Base-by-base conservation (phyloP, 2,113 vertebrate species). In the Nerophis ophidion region DNA sequence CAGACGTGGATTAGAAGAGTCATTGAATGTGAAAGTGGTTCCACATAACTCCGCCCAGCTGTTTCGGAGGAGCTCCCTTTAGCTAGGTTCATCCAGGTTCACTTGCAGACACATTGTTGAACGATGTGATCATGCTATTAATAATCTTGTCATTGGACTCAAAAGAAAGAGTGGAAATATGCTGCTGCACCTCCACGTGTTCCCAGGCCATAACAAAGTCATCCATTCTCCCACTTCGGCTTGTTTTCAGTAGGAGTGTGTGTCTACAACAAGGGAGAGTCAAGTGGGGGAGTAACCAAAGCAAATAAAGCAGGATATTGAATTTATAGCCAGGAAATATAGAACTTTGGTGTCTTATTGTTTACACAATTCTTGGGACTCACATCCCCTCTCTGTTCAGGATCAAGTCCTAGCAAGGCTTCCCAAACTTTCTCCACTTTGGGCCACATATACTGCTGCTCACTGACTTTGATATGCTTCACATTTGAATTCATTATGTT, bases 61-160 rank as follows among this genome's bases (percentile, higher is more conserved):
- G 82, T 75, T 75, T 74, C 47, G 61, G 12, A 74, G 59, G 75
- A 66, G 48, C 34, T 61, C 76, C 56, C 65, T 55, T 65, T 40
- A 63, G 48, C 54, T 49, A 74, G 81, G 79, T 85, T 82, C 71
- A 87, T 79, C 72, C 63, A 76, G 71, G 79, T 86, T 86, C 77
- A 82, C 65, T 67, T 64, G 72, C 70, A 71, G 68, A 81, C 69
- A 60, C 61, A 56, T 69, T 52, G 57, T 70, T 56, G 40, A 35
- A 26, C 49, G 17, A 61, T 26, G 55, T 60, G 36, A 57, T 58
- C 57, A 54, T 16, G 36, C 34, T 8, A 38, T 54, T 58, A 45
- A 44, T 44, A 44, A 42, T 59, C 26, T 33, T 11, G 14, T 38
- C 55, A 38, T 6, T 7, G 15, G 11, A 51, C 35, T 55, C 10